Evolutionary conservation across 2,113 vertebrate genomes (phyloP), one percentile per base, ranked within the genome.

Genomic region (Mionectes macconnelli): DNA sequence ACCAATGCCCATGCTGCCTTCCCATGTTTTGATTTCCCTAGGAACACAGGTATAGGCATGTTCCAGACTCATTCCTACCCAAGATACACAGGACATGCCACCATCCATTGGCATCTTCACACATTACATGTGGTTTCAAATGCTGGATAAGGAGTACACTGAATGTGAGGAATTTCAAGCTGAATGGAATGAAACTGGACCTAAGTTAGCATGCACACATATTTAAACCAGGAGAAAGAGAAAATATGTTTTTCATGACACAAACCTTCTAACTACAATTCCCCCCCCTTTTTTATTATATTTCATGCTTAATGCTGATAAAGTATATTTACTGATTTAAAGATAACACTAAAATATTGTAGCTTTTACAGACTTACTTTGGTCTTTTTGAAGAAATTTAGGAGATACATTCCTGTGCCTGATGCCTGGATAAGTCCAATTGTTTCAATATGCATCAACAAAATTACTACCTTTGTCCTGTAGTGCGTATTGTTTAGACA

Each of bases 71-170:
- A 0, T 9, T 91, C 16, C 44, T 52, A 35, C 27, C 4, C 37
- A 40, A 30, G 45, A 44, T 53, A 37, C 0, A 42, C 3, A 55
- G 13, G 31, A 9, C 0, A 2, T 6, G 12, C 30, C 39, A 35
- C 52, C 11, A 45, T 14, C 47, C 42, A 24, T 5, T 28, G 24
- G 5, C 56, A 25, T 17, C 20, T 73, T 88, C 68, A 37, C 19
- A 37, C 27, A 31, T 37, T 27, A 74, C 8, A 50, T 59, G 8
- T 45, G 28, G 31, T 67, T 50, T 49, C 22, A 66, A 84, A 86
- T 25, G 6, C 16, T 84, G 27, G 10, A 37, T 42, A 72, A 50
- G 1, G 6, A 89, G 21, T n/a, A 22, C 13, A 47, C 12, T 0
- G 3, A 67, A 55, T 39, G 2, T 63, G 69, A 84, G 23, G 18